phyloP scores from a whole-genome alignment of 2,113 vertebrate genomes.

The Scartelaos histophorus region DNA sequence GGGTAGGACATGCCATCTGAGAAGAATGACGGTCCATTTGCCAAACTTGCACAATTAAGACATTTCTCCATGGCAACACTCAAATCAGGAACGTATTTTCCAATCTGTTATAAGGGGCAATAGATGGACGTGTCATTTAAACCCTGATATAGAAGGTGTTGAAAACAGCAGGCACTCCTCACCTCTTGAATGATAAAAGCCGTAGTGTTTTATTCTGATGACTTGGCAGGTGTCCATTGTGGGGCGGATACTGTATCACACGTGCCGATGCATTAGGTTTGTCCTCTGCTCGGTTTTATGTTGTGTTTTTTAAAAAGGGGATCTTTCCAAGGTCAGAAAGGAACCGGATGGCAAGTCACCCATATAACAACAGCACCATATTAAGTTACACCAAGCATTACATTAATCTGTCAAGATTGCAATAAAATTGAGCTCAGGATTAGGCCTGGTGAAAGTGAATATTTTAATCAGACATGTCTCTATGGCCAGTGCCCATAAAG shows the following conservation, averaged over 20 bases:
- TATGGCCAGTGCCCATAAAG: slow-evolving; percentile 70
- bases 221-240: slow-evolving; percentile 38
- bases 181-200: slow-evolving; percentile 18
- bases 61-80: slow-evolving; percentile 25
- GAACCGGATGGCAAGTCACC: slow-evolving; percentile 58
- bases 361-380: slow-evolving; percentile 61
- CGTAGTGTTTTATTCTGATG: slow-evolving; percentile 43
- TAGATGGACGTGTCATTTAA: background rate
- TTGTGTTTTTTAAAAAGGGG: slow-evolving; percentile 31
- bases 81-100: slow-evolving; percentile 4
- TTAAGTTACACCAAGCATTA: slow-evolving; percentile 77
- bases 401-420: slow-evolving; percentile 79
- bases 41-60: slow-evolving; percentile 34
- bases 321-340: slow-evolving; percentile 70
- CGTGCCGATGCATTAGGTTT: slow-evolving; percentile 41
- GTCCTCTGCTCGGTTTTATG: slow-evolving; percentile 37
- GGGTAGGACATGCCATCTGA: slow-evolving; percentile 64
- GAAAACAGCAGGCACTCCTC: slow-evolving; percentile 13
- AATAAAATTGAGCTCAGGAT: slow-evolving; percentile 77
- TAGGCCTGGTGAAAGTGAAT: slow-evolving; percentile 73
- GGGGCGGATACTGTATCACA: slow-evolving; percentile 37
- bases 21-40: slow-evolving; percentile 64
- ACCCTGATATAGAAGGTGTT: background rate
- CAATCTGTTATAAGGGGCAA: background rate
- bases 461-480: slow-evolving; percentile 77